Evolutionary conservation across 2,888 invertebrate species (phyloP).

Genomic region (Augochlorella aurata): DNA sequence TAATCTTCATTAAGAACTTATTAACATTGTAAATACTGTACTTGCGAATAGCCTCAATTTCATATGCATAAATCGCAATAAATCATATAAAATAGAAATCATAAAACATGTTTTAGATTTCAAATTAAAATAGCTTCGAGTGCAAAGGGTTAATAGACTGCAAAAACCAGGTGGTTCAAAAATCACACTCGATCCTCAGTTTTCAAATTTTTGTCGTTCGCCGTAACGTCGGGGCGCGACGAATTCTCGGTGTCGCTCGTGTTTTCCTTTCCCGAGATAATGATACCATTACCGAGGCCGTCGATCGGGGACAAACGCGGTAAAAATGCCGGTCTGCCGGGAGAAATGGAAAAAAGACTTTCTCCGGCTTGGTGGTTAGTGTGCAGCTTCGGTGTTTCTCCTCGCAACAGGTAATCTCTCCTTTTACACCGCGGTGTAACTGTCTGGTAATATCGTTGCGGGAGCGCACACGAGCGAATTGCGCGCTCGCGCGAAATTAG

Average conservation of each 20-base stretch:
- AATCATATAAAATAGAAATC: no score
- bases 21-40: no score
- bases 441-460: constrained; percentile 53
- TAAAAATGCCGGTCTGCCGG: constrained; percentile 5
- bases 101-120: no score
- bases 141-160: no score
- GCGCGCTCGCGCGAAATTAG: constrained; percentile 55
- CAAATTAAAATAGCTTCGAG: no score
- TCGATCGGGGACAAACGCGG: constrained; percentile 15
- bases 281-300: constrained; percentile 8
- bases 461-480: not conserved
- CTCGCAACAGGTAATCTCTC: constrained; percentile 41
- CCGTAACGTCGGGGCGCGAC: not conserved
- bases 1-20: no score
- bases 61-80: no score
- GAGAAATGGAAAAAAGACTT: constrained; percentile 56
- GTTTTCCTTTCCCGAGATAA: not conserved
- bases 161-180: no score
- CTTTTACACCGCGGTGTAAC: constrained; percentile 53
- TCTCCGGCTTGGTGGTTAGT: constrained; percentile 28
- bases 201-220: no score
- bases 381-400: constrained; percentile 14
- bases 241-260: not conserved
- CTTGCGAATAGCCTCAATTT: no score
- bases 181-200: no score